Conservation (phyloP, 1,140 invertebrate genomes). For the Dendroctonus ponderosae region DNA sequence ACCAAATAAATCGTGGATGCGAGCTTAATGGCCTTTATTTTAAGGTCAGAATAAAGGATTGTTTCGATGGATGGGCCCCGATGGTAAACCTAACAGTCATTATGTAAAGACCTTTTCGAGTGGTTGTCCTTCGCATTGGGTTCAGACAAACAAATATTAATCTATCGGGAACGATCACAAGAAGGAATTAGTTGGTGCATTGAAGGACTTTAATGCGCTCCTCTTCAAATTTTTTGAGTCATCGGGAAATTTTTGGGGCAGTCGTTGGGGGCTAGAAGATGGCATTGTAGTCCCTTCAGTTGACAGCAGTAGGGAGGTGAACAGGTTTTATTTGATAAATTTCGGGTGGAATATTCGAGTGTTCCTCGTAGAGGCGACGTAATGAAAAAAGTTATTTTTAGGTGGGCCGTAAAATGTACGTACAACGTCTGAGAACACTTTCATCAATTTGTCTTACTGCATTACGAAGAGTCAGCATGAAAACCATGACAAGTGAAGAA, state of each 20-base stretch:
- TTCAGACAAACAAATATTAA: conserved; percentile 6
- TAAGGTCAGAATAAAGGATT: conserved; percentile 9
- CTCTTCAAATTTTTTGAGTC: no score
- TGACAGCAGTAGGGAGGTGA: no score
- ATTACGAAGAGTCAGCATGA: background rate
- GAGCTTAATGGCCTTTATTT: background rate
- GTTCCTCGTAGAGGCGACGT: conserved; percentile 1
- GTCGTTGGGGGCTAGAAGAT: no score
- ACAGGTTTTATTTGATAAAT: no score
- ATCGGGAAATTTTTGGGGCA: no score
- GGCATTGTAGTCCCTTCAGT: no score
- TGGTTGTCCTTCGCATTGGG: conserved; percentile 28
- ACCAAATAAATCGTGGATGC: conserved; percentile 20
- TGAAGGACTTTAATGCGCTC: background rate
- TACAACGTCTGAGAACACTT: conserved; percentile 1
- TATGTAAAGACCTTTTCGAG: conserved; percentile 33
- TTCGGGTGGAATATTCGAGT: background rate
- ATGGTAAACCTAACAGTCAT: conserved; percentile 33
- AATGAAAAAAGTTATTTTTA: conserved; percentile 4
- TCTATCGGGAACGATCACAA: conserved; percentile 5
- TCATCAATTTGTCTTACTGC: conserved; percentile 6
- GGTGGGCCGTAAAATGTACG: conserved; percentile 3
- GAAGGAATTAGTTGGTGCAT: background rate
- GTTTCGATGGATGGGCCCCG: conserved; percentile 15
- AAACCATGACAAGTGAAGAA: no score